Percentiles rank a stretch among this genome's conserved stretches.
phyloP scores from a whole-genome alignment of 1,140 invertebrate species.

The Brachionus angularis region DNA sequence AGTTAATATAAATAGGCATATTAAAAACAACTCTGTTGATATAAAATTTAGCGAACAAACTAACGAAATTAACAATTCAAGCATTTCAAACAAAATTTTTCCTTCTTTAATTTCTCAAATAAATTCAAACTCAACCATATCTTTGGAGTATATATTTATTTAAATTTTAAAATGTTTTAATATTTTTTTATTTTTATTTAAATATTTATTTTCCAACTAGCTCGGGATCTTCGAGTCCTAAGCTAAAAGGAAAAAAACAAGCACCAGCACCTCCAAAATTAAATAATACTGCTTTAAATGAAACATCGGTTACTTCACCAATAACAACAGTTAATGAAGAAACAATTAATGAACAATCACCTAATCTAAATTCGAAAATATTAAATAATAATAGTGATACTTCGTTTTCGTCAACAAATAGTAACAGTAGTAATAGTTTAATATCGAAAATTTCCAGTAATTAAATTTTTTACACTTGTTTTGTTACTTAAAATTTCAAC shows the following conservation, averaged over 20 bases:
- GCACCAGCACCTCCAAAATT: constrained; percentile 24
- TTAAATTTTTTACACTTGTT: neutral
- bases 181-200: neutral
- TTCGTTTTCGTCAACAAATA: constrained; percentile 2
- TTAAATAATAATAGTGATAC: constrained; percentile 14
- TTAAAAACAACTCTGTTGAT: constrained; percentile 39
- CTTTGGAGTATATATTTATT: neutral
- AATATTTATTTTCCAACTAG: constrained; percentile 8
- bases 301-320: constrained; percentile 7
- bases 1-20: neutral
- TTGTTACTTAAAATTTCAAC: neutral
- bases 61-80: neutral
- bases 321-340: constrained; percentile 18
- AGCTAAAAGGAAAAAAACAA: constrained; percentile 35
- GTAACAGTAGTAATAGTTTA: neutral
- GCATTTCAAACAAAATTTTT: neutral
- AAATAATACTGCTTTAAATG: neutral
- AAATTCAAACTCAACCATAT: constrained; percentile 25
- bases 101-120: constrained; percentile 9
- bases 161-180: neutral
- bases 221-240: constrained; percentile 32
- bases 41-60: neutral
- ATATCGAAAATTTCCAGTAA: constrained; percentile 27
- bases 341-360: neutral
- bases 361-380: neutral